Percentiles rank a stretch among this genome's conserved stretches.
phyloP scores from a whole-genome alignment of 2,888 invertebrate genomes.

The Colletes collaris region DNA sequence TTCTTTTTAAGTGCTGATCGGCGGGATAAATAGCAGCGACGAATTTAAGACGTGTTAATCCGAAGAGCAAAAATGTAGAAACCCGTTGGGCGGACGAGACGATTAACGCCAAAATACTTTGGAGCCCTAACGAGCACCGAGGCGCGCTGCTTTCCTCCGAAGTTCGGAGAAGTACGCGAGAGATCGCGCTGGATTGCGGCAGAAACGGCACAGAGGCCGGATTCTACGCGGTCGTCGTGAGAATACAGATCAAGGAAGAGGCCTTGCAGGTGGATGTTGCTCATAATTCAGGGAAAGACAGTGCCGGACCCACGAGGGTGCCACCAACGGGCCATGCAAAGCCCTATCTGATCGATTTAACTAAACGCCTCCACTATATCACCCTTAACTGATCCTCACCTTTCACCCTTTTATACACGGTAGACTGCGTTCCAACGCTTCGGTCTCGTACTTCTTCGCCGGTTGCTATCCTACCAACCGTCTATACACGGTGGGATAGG shows the following conservation, averaged over 20 bases:
- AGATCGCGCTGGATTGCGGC: constrained; percentile 6
- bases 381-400: constrained; percentile 79
- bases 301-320: constrained; percentile 61
- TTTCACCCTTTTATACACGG: constrained; percentile 67
- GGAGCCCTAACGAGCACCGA: constrained; percentile 8
- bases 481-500: constrained; percentile 20
- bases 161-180: neutral
- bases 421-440: constrained; percentile 49
- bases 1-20: constrained; percentile 56
- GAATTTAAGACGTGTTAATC: constrained; percentile 42
- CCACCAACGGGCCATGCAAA: constrained; percentile 66
- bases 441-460: constrained; percentile 46
- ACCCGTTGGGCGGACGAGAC: neutral
- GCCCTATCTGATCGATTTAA: constrained; percentile 79
- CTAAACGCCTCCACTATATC: constrained; percentile 77
- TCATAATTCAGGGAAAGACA: constrained; percentile 72
- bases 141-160: neutral
- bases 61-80: constrained; percentile 1
- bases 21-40: neutral
- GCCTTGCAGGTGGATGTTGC: constrained; percentile 54
- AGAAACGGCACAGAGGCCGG: neutral
- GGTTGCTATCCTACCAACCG: constrained; percentile 11
- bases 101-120: constrained; percentile 9
- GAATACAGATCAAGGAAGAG: constrained; percentile 56
- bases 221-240: constrained; percentile 22